Evolutionary conservation across 2,797 vertebrate genomes (phyloP).

Genomic region (Falco berigora): DNA sequence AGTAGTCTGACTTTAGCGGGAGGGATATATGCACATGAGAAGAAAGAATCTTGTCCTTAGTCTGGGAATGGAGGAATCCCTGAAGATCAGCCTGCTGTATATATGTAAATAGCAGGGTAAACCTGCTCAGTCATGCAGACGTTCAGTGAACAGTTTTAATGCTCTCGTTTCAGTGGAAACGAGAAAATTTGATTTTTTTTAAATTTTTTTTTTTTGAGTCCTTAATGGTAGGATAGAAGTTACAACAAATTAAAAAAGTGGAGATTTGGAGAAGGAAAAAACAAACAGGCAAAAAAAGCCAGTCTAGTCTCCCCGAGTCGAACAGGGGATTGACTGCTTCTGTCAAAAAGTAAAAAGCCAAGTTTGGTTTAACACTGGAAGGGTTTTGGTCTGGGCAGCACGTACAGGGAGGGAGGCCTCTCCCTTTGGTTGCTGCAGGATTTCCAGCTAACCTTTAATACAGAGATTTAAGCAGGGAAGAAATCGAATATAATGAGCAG

Average conservation of each 20-base stretch:
- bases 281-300: not conserved
- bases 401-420: accelerated
- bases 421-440: not conserved
- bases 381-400: not conserved
- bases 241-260: not conserved
- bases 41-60: not conserved
- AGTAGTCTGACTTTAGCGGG: not conserved
- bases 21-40: not conserved
- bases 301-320: not conserved
- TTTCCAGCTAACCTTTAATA: not conserved
- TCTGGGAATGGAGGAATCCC: not conserved
- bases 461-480: not conserved
- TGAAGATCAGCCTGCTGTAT: not conserved
- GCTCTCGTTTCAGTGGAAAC: conserved; percentile 30
- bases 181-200: conserved; percentile 14
- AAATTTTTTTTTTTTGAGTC: not conserved
- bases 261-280: not conserved
- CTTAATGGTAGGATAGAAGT: not conserved
- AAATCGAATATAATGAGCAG: not conserved
- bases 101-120: conserved; percentile 2
- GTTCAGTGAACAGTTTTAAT: conserved; percentile 12
- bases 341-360: not conserved
- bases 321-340: not conserved
- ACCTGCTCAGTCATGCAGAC: conserved; percentile 36
- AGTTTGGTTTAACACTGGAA: not conserved